A percentile compares a stretch with the other conserved stretches of the same genome.
phyloP scores from a whole-genome alignment of 2,888 invertebrate species.

The Torymus texanus region DNA sequence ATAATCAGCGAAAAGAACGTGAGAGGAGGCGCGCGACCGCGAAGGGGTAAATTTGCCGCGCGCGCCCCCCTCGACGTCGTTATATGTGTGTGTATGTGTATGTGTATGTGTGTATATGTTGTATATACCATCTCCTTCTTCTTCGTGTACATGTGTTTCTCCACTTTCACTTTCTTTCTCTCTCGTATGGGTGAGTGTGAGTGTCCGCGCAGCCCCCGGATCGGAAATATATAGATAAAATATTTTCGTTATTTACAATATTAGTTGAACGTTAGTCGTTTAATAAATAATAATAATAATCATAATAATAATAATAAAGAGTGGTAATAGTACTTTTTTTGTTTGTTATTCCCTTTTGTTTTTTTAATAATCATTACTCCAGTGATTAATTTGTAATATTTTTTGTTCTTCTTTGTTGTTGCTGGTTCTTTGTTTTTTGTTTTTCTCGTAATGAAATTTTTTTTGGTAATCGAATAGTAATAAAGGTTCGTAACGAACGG shows the following conservation, averaged over 20 bases:
- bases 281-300: constrained; percentile 70
- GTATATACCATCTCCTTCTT: no score
- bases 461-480: constrained; percentile 42
- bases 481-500: constrained; percentile 62
- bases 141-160: no score
- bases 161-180: no score
- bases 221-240: constrained; percentile 75
- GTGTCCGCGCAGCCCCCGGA: constrained; percentile 64
- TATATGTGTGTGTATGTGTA: no score
- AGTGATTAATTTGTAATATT: constrained; percentile 21
- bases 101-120: no score
- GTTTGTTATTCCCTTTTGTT: constrained; percentile 58
- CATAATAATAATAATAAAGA: constrained; percentile 58
- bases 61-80: constrained; percentile 54
- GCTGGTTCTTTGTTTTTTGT: constrained; percentile 42
- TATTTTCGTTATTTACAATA: constrained; percentile 75
- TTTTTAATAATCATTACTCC: constrained; percentile 31
- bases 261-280: constrained; percentile 73
- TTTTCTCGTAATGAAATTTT: constrained; percentile 32
- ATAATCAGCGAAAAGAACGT: constrained; percentile 53
- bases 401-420: constrained; percentile 50
- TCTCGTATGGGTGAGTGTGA: no score
- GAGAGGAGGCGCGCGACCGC: constrained; percentile 58
- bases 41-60: constrained; percentile 60
- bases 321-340: constrained; percentile 72